phyloP scores from a whole-genome alignment of 2,797 vertebrate genomes.

The Cottoperca gobio region DNA sequence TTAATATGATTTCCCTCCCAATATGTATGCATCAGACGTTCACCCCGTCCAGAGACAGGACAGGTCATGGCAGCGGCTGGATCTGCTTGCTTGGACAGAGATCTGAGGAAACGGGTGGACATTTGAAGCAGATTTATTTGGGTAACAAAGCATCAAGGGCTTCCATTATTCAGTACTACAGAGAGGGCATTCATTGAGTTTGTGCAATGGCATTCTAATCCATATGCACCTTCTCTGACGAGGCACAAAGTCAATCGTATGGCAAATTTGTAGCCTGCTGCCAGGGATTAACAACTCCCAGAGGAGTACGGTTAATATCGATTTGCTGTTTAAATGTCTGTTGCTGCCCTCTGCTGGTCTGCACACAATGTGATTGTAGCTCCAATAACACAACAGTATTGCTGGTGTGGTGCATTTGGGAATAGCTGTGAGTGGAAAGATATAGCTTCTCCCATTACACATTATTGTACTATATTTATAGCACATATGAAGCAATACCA shows the following conservation, averaged over 20 bases:
- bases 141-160: slow-evolving; percentile 65
- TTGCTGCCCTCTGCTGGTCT: slow-evolving; percentile 79
- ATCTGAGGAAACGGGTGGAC: slow-evolving; percentile 52
- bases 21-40: slow-evolving; percentile 10
- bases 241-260: slow-evolving; percentile 67
- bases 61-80: slow-evolving; percentile 43
- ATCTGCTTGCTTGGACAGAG: slow-evolving; percentile 39
- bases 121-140: slow-evolving; percentile 59
- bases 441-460: neutral
- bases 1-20: neutral
- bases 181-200: slow-evolving; percentile 67
- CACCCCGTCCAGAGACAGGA: slow-evolving; percentile 11
- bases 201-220: slow-evolving; percentile 65
- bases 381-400: neutral
- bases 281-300: slow-evolving; percentile 63
- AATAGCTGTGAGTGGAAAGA: neutral
- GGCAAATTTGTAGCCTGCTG: slow-evolving; percentile 49
- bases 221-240: slow-evolving; percentile 60
- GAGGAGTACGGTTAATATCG: slow-evolving; percentile 29
- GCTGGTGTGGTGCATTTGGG: neutral
- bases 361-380: neutral
- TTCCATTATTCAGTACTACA: slow-evolving; percentile 59
- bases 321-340: slow-evolving; percentile 22
- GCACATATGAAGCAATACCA: neutral
- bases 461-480: neutral